Evolutionary conservation across 1,140 invertebrate genomes (phyloP).

Genomic region (Neodiprion pinetum): DNA sequence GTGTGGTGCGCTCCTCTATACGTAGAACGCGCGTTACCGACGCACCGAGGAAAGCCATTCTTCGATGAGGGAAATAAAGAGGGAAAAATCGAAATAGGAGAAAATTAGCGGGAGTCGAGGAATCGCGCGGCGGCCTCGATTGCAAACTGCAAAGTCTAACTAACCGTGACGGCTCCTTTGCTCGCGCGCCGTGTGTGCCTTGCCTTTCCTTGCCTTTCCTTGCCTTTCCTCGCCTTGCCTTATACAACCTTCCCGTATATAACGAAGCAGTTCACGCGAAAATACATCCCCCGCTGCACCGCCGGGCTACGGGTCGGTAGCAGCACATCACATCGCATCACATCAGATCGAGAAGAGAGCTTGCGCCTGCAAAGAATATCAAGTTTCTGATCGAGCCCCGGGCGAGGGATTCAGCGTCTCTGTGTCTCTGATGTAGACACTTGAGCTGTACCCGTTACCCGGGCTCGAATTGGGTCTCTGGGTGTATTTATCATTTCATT

Average conservation of each 20-base stretch:
- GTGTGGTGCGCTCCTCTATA: too few species aligned
- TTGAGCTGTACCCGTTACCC: constrained; percentile 20
- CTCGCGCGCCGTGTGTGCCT: too few species aligned
- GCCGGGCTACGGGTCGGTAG: too few species aligned
- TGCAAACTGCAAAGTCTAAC: too few species aligned
- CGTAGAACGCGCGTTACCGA: not conserved
- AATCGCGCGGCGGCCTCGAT: not conserved
- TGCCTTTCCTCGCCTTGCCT: too few species aligned
- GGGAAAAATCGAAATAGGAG: not conserved
- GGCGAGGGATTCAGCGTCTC: not conserved
- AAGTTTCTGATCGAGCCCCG: not conserved
- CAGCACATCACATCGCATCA: not conserved
- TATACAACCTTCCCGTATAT: too few species aligned
- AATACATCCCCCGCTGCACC: too few species aligned
- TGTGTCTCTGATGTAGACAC: not conserved
- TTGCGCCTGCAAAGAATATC: not conserved
- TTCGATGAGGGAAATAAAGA: not conserved
- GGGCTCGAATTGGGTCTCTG: not conserved
- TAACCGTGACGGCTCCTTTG: too few species aligned
- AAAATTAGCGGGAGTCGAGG: not conserved
- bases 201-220: too few species aligned
- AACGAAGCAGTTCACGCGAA: too few species aligned
- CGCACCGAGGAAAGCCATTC: not conserved
- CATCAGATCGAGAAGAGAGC: not conserved
- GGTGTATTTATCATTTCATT: too few species aligned